These are phyloP conservation scores for Scalopus aquaticus DNA, from an alignment of 2,113 vertebrate genomes.

Conservation along the genomic window DNA sequence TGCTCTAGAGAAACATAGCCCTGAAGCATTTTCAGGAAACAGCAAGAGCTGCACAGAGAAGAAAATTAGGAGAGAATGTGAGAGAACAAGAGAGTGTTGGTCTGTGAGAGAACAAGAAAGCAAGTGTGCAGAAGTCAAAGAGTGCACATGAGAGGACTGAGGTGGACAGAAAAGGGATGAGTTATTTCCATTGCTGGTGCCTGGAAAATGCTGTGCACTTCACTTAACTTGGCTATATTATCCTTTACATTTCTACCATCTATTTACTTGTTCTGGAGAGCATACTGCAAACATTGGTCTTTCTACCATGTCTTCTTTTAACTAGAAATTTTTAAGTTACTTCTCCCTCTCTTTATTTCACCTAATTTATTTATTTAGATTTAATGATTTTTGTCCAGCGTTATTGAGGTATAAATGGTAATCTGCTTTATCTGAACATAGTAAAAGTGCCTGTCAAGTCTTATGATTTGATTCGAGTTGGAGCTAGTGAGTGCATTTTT, in stretches of 20 bases:
- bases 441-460: not conserved
- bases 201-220: not conserved
- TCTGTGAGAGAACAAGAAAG: not conserved
- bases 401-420: not conserved
- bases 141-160: accelerated
- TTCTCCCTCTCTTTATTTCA: not conserved
- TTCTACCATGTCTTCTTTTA: not conserved
- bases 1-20: not conserved
- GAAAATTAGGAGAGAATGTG: not conserved
- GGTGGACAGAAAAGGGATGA: accelerated
- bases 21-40: not conserved
- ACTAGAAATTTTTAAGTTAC: not conserved
- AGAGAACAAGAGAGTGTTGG: not conserved
- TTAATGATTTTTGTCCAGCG: not conserved
- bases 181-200: accelerated
- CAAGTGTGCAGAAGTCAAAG: not conserved
- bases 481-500: not conserved
- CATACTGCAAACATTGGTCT: not conserved
- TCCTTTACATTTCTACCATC: not conserved
- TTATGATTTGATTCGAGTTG: not conserved
- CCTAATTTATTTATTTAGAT: not conserved
- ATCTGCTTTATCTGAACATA: not conserved
- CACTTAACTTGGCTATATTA: accelerated
- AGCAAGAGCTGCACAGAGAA: not conserved
- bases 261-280: not conserved